Evolutionary conservation across 2,888 invertebrate species (phyloP), one percentile per base, ranked within the genome.

Genomic region (Noctua fimbriata): DNA sequence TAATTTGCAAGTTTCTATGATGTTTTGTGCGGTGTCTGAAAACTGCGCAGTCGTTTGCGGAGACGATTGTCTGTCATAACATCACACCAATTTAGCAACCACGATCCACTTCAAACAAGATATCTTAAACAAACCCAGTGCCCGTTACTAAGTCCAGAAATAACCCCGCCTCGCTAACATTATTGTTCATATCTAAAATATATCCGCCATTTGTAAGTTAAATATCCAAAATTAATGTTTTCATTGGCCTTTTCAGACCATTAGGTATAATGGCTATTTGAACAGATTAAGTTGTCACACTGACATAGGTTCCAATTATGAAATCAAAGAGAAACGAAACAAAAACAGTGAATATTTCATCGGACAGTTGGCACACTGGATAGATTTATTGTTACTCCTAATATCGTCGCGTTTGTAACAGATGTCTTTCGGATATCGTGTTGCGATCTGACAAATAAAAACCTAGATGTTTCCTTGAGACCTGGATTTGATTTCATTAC

Each of bases 51-150:
- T 81, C 76, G 89, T 91, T 90, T 87, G 89, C 83, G 85, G 87
- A 84, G 83, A 82, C 87, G 92, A 90, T 91, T 87, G 90, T 90
- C 91, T 92, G 93, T 93, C 94, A 94, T 93, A 94, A 94, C 93
- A 94, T 90, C 88, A 87, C 88, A 90, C 89, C 86, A 90, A 89
- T 90, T 90, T 88, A 89, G 88, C 83, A 82, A 79, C 87, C 89
- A 88, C 91, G 90, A 89, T 83, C 90, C 91, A 93, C 93, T 94
- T 94, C 94, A 94, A 94, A 94, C 90, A 90, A 87, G 76, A 72
- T 76, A 76, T 85, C 90, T 88, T 86, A 87, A 90, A 91, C 90
- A 87, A 90, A 89, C 88, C 88, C 82, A 84, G 79, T 79, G 66
- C 79, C 71, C 81, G 87, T 85, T 88, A 81, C 84, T 82, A 76